A percentile compares a stretch with the other conserved stretches of the same genome.
These are phyloP conservation scores for Elymnias hypermnestra DNA, from an alignment of 1,140 invertebrate genomes.

Conservation along the genomic window DNA sequence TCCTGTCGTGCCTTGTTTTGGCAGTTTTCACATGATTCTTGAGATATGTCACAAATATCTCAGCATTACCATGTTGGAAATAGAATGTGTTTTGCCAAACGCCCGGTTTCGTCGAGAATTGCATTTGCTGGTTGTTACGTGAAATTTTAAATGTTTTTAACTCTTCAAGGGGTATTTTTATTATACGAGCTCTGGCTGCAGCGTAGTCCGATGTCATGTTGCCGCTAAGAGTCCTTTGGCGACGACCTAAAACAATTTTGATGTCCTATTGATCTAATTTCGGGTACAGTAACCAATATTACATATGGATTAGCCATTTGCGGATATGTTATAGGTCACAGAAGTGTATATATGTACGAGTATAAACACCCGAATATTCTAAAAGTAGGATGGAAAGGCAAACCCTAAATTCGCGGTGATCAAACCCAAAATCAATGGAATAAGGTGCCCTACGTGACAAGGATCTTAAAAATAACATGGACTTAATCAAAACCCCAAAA, in stretches of 20 bases:
- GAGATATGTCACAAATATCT: slow-evolving; percentile 83
- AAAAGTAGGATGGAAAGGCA: too few relatives aligned
- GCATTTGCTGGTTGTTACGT: slow-evolving; percentile 81
- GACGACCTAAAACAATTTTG: slow-evolving; percentile 49
- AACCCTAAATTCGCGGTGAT: too few relatives aligned
- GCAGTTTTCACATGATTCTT: slow-evolving; percentile 78
- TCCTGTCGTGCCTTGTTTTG: slow-evolving; percentile 82
- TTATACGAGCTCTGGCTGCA: slow-evolving; percentile 74
- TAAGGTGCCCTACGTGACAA: too few relatives aligned
- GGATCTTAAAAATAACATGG: too few relatives aligned
- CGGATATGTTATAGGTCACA: too few relatives aligned
- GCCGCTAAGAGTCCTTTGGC: slow-evolving; percentile 75
- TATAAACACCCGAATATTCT: too few relatives aligned
- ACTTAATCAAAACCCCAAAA: too few relatives aligned
- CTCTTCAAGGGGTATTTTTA: slow-evolving; percentile 80
- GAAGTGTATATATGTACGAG: too few relatives aligned
- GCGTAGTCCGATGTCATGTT: slow-evolving; percentile 73
- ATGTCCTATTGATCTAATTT: slow-evolving; percentile 15
- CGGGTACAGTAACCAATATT: too few relatives aligned
- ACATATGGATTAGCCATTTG: too few relatives aligned
- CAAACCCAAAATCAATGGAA: too few relatives aligned
- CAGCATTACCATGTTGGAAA: slow-evolving; percentile 91
- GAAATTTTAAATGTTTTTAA: slow-evolving; percentile 82
- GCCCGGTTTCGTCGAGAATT: slow-evolving; percentile 84
- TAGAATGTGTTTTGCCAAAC: slow-evolving; percentile 87